phyloP scores from a whole-genome alignment of 1,140 invertebrate genomes.

The Trichogramma pretiosum region DNA sequence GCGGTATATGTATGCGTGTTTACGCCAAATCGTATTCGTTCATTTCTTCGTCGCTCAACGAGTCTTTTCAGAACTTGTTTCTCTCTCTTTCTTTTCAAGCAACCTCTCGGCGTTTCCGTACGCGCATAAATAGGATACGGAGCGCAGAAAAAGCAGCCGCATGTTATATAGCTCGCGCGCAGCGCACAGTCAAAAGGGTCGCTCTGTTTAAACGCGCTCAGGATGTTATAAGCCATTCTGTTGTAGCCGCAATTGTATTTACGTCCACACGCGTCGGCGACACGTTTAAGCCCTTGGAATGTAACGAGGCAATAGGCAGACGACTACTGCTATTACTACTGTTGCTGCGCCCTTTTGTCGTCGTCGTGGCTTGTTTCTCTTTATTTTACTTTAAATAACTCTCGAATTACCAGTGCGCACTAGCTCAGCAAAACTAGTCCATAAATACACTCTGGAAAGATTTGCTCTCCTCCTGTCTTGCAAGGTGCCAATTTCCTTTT shows the following conservation, averaged over 20 bases:
- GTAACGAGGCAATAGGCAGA: too few species aligned
- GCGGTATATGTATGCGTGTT: too few species aligned
- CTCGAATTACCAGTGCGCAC: constrained; percentile 37
- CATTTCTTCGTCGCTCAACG: too few species aligned
- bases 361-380: too few species aligned
- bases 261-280: constrained; percentile 25
- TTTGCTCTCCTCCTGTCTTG: too few species aligned
- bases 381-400: constrained; percentile 33
- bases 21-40: too few species aligned
- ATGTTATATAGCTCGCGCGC: neutral
- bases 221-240: constrained; percentile 27
- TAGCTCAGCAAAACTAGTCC: too few species aligned
- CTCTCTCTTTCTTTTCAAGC: neutral
- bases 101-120: neutral
- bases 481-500: too few species aligned
- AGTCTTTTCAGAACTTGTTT: too few species aligned
- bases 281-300: too few species aligned
- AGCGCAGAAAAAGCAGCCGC: neutral
- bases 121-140: neutral
- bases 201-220: constrained; percentile 20
- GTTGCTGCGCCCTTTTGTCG: constrained; percentile 12
- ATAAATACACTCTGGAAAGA: too few species aligned
- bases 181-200: constrained; percentile 24
- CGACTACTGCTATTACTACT: too few species aligned
- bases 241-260: constrained; percentile 26